Conservation (phyloP, 1,140 invertebrate genomes). For the Scaptomyza montana region DNA sequence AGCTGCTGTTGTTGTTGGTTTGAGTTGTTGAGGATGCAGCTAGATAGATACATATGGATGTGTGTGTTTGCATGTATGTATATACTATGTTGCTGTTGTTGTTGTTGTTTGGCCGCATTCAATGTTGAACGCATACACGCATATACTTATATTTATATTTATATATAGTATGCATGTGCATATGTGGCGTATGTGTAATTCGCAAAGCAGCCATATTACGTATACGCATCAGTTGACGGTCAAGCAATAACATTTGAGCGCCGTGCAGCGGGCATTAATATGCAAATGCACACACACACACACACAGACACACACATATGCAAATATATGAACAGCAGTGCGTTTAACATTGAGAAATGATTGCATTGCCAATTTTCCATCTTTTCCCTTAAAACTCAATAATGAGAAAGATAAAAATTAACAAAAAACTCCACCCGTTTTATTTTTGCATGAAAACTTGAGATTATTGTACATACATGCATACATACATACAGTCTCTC, state of each 20-base stretch:
- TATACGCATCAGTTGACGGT: constrained; percentile 43
- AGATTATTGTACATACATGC: neutral
- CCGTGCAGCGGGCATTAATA: constrained; percentile 18
- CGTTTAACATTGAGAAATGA: constrained; percentile 45
- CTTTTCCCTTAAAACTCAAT: neutral
- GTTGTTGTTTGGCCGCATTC: constrained; percentile 35
- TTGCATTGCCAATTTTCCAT: constrained; percentile 40
- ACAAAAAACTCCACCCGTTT: neutral
- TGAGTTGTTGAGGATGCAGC: constrained; percentile 2
- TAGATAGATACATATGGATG: neutral
- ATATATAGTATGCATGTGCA: neutral
- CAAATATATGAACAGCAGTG: neutral
- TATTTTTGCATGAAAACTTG: constrained; percentile 9
- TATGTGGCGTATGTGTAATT: constrained; percentile 46
- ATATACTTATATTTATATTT: neutral
- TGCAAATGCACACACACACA: constrained; percentile 6
- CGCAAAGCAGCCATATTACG: constrained; percentile 34
- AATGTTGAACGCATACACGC: constrained; percentile 28
- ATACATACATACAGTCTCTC: neutral
- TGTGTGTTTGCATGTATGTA: neutral
- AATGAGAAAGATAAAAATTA: neutral
- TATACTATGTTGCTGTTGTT: neutral
- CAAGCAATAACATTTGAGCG: constrained; percentile 43
- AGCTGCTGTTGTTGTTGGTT: constrained; percentile 3
- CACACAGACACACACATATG: constrained; percentile 5